phyloP scores from a whole-genome alignment of 30 jellyfish, hydroid and myxozoan species.

The Hydractinia symbiolongicarpus region DNA sequence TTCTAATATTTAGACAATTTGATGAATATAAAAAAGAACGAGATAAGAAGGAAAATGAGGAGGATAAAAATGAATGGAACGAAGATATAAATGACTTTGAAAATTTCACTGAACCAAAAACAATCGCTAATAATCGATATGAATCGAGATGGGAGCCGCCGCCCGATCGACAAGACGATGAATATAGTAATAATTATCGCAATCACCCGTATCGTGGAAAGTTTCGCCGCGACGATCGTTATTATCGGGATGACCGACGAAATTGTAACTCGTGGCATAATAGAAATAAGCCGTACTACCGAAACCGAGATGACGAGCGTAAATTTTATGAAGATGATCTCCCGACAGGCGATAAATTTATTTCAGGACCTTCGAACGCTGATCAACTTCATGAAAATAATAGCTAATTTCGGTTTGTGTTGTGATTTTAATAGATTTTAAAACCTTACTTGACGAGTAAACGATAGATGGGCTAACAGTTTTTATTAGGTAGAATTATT shows the following conservation, averaged over 20 bases:
- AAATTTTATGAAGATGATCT: not conserved
- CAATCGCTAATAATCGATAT: not conserved
- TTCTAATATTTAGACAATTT: not conserved
- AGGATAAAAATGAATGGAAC: not conserved
- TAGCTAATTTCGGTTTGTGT: too few relatives aligned
- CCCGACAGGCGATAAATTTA: not conserved
- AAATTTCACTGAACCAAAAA: not conserved
- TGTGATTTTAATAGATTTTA: too few relatives aligned
- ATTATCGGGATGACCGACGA: not conserved
- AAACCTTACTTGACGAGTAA: too few relatives aligned
- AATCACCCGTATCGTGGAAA: conserved; percentile 3
- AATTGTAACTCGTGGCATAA: not conserved
- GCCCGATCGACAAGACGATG: not conserved
- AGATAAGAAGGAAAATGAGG: not conserved
- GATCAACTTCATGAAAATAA: too few relatives aligned
- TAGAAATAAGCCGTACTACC: not conserved
- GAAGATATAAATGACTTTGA: conserved; percentile 1
- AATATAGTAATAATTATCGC: conserved; percentile 3
- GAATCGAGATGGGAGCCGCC: not conserved
- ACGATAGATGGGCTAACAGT: too few relatives aligned
- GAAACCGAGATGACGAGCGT: conserved; percentile 1
- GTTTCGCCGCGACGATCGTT: not conserved
- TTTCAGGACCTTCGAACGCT: too few relatives aligned
- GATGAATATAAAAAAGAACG: not conserved
- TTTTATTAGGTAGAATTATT: too few relatives aligned